Conservation (phyloP, 2,797 vertebrate species). For the Pangasius mekongensis region DNA sequence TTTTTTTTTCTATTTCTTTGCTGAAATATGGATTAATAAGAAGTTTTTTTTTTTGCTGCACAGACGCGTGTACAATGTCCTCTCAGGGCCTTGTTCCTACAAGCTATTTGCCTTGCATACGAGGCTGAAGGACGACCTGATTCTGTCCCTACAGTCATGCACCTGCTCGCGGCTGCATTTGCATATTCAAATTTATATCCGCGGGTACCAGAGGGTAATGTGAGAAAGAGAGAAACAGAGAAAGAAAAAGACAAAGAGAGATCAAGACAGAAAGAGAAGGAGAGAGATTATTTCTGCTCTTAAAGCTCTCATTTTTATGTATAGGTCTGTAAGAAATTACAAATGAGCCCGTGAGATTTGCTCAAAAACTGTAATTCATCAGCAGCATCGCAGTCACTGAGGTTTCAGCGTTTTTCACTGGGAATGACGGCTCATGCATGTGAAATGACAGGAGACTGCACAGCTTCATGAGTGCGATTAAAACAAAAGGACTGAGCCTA, state of each 20-base stretch:
- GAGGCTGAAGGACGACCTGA: conserved; percentile 68
- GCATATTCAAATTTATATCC: conserved; percentile 76
- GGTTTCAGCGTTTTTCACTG: neutral
- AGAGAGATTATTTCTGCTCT: conserved; percentile 50
- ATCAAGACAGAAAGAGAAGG: conserved; percentile 31
- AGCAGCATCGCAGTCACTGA: conserved; percentile 30
- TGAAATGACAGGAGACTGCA: conserved; percentile 1
- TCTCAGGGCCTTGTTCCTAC: conserved; percentile 64
- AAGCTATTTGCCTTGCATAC: conserved; percentile 73
- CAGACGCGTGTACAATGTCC: conserved; percentile 48
- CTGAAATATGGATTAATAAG: conserved; percentile 2
- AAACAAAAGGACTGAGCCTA: neutral
- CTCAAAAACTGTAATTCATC: conserved; percentile 68
- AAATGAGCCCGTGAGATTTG: conserved; percentile 68
- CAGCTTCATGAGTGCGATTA: neutral
- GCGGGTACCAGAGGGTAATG: conserved; percentile 49
- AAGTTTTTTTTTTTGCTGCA: conserved; percentile 30
- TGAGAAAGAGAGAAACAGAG: conserved; percentile 25
- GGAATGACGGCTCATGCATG: conserved; percentile 37
- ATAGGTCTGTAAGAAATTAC: conserved; percentile 69
- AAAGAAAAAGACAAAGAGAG: conserved; percentile 3
- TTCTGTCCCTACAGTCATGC: conserved; percentile 76
- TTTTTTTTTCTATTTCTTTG: neutral
- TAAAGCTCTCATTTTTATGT: conserved; percentile 71
- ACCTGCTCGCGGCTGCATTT: conserved; percentile 74